Base-by-base conservation (phyloP, 2,113 vertebrate genomes). In the Trichomycterus rosablanca region DNA sequence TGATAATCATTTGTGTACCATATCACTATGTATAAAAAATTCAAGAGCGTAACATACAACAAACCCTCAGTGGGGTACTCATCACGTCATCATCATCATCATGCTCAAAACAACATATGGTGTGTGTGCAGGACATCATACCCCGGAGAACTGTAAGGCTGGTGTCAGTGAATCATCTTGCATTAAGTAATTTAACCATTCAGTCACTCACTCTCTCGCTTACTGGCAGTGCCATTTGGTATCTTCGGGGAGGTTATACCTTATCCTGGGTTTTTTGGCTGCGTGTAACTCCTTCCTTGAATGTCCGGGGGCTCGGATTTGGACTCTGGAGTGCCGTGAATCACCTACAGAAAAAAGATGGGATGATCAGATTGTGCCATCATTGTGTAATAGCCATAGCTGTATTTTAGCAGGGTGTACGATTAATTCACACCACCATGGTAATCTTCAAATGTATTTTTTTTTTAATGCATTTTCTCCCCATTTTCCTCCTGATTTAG, bases 221-320 rank as follows among this genome's bases (percentile, higher is more conserved):
- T 43, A 34, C 12, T 24, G 28, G 45, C 23, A 34, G 26, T 59
- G 48, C 48, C 70, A 68, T 57, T 67, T 40, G 70, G 63, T 53
- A 39, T 30, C 55, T 40, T 46, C 51, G 40, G 48, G 46, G 50
- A 26, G 30, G 43, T 49, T 66, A 42, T 71, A 79, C 77, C 77
- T 75, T 48, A 68, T 63, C 64, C 56, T 72, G 30, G 71, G 53
- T 9, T 79, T 59, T 55, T 50, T 71, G 60, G 52, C 59, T 40
- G 22, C 49, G 30, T 48, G 18, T 4, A 20, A 5, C 10, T 37
- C 51, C 28, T 56, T 64, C 35, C 45, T 40, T 37, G 22, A 49
- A n/a, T 66, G 56, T 48, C 39, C 35, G 30, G 16, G 57, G 32
- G 43, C 48, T 20, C 22, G 42, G 11, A 23, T 35, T 11, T 44